Base-by-base conservation (phyloP, 2,888 invertebrate genomes). In the Dryadula phaetusa region DNA sequence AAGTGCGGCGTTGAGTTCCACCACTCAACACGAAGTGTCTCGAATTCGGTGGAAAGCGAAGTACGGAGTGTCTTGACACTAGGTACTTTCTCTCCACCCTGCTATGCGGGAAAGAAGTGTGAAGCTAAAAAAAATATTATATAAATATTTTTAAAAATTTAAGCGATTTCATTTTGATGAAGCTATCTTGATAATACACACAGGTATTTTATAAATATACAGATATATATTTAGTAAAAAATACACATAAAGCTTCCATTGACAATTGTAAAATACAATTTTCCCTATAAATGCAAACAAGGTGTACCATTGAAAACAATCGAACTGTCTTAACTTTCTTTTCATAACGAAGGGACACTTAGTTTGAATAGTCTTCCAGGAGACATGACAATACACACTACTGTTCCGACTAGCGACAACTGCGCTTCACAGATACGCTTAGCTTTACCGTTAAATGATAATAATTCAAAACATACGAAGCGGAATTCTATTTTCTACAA, bases 271-370 rank as follows among this genome's bases (percentile, higher is more conserved):
- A 56, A 56, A 60, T 20, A 62, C 40, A 40, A 67, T 56, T 58
- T 62, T 34, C 58, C 14, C 16, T 34, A 46, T 20, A 34, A 54
- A 14, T 20, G 58, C 67, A 64, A 53, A 34, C 58, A 34, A 49
- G 47, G 52, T 40, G 18, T 40, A 3, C 70, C 40, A 67, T 88
- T 87, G 86, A 82, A 81, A 80, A 84, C 67, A 70, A 64, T 70
- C 32, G 16, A 42, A 79, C 79, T 81, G 79, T 79, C 78, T 75
- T 74, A 74, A 78, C 80, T 83, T 83, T 79, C 81, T 85, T 69
- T 65, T 88, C 86, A 86, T 89, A 87, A 85, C 85, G 85, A 84
- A 82, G 81, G 81, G 72, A 64, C 78, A 82, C 80, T 82, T 79
- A 82, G 83, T 86, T 84, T 86, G 84, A 84, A 84, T 83, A 79